Base-by-base conservation (phyloP, 2,797 vertebrate genomes). In the Danio jaintianensis region DNA sequence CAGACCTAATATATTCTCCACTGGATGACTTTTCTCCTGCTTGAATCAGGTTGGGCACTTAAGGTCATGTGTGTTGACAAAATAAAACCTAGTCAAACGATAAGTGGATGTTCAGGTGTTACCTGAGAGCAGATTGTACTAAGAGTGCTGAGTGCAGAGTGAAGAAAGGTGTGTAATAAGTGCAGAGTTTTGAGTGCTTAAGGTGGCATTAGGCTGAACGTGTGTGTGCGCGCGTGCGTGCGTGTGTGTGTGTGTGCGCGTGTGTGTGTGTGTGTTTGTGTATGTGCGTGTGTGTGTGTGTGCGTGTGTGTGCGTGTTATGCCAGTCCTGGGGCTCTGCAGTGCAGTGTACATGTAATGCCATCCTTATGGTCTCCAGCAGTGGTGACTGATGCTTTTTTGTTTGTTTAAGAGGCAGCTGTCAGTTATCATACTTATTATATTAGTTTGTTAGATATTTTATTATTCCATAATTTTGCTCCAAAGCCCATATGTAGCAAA, bases 11-110 rank as follows among this genome's bases (percentile, higher is more conserved):
- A 40, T 40, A 63, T 52, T 63, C n/a, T 48, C 56, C 56, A 73
- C 67, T 74, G 83, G 76, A 70, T 72, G 73, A 70, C 36, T 86
- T 38, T 40, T 56, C 11, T 66, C 5, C 43, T 58, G 13, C 15
- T 22, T 61, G 20, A 58, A 59, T 71, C 69, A 71, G 11, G 4
- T 29, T 59, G 55, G 42, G 70, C 42, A 59, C 71, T 20, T n/a
- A 61, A 18, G 53, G 52, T 58, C 20, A n/a, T 45, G 12, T 36
- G 56, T 61, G 43, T 61, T 74, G 42, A 74, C 71, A 74, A 74
- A 74, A 61, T 74, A 58, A 58, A 50, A 52, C 50, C 42, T 38
- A 42, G 38, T 43, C 18, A 47, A 59, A 73, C 0, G 20, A 53
- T 53, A 55, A 53, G 62, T 64, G 61, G 61, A 43, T 55, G 47